Conservation (phyloP, 2,888 invertebrate species). For the Ethmia dodecea region DNA sequence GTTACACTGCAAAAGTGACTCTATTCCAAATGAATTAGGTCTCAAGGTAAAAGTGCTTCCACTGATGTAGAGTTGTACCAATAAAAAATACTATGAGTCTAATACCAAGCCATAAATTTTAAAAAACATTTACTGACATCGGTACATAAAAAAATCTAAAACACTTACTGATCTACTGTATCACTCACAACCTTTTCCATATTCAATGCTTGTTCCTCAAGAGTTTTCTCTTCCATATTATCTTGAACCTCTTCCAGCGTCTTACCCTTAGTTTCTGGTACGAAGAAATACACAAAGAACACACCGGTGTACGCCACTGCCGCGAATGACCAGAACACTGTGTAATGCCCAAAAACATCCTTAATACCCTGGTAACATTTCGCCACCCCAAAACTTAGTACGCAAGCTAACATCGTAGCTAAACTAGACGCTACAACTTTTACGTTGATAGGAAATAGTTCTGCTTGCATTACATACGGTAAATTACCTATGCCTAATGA, state of each 20-base stretch:
- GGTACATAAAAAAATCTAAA: neutral
- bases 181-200: slow-evolving; percentile 13
- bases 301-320: slow-evolving; percentile 72
- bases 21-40: too few species aligned
- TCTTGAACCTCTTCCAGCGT: slow-evolving; percentile 79
- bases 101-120: too few species aligned
- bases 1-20: too few species aligned
- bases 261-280: slow-evolving; percentile 81
- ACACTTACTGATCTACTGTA: slow-evolving; percentile 5
- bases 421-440: slow-evolving; percentile 78
- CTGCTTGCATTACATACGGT: slow-evolving; percentile 80
- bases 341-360: slow-evolving; percentile 73
- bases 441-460: slow-evolving; percentile 80
- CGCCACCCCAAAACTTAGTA: slow-evolving; percentile 76
- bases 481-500: slow-evolving; percentile 79
- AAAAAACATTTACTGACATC: too few species aligned
- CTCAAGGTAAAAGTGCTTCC: too few species aligned
- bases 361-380: slow-evolving; percentile 78
- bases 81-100: too few species aligned
- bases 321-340: slow-evolving; percentile 78
- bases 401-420: slow-evolving; percentile 75
- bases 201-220: slow-evolving; percentile 1
- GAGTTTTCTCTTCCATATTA: slow-evolving; percentile 49
- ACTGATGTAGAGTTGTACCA: too few species aligned
- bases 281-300: slow-evolving; percentile 73